Percentiles rank a stretch among this genome's conserved stretches.
phyloP scores from a whole-genome alignment of 2,113 vertebrate genomes.

The Microcebus griseorufus region DNA sequence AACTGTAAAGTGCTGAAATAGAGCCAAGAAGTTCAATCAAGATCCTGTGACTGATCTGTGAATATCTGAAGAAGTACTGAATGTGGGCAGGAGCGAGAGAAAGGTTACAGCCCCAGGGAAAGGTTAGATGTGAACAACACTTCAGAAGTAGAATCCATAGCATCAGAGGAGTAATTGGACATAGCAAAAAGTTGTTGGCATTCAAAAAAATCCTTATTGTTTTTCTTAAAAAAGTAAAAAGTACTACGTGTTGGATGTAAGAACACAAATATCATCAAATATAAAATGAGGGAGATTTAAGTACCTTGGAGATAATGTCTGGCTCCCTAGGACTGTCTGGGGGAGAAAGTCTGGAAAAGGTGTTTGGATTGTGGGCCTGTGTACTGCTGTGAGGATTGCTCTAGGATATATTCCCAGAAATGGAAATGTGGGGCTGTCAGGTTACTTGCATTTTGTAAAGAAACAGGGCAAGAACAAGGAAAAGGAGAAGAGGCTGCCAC shows the following conservation, averaged over 20 bases:
- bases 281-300: neutral
- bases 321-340: neutral
- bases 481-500: neutral
- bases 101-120: neutral
- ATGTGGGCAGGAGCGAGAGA: neutral
- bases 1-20: neutral
- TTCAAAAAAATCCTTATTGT: slow-evolving; percentile 37
- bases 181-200: neutral
- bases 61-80: neutral
- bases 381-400: neutral
- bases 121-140: neutral
- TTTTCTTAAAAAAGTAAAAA: neutral
- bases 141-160: neutral
- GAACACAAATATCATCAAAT: neutral
- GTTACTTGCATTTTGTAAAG: neutral
- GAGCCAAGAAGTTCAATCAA: neutral
- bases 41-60: neutral
- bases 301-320: neutral
- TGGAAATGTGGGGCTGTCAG: neutral
- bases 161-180: neutral
- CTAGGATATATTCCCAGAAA: neutral
- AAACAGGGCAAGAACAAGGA: neutral
- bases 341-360: neutral
- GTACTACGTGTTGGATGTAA: neutral
- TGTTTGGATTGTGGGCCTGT: neutral